Evolutionary conservation across 2,888 invertebrate genomes (phyloP), one percentile per base, ranked within the genome.

Genomic region (Heliconius ismenius): DNA sequence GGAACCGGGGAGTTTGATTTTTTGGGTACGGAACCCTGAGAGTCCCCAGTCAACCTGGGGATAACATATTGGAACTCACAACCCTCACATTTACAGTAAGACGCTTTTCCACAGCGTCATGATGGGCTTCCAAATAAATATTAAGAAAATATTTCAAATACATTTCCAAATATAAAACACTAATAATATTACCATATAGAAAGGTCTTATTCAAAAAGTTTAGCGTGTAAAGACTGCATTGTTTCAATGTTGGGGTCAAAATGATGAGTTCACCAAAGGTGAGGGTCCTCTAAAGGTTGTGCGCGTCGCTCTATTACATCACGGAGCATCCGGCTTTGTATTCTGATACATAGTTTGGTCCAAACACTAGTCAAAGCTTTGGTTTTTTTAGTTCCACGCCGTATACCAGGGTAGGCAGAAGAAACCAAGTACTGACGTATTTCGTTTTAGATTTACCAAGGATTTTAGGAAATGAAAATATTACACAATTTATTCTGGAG

Each of bases 201-300:
- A 70, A 58, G 7, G 28, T 1, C 18, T 70, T 32, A 58, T 70
- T 54, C 54, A 70, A 32, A 58, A 15, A 13, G 4, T 13, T 13
- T 70, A 32, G n/a, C 58, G 58, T 58, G 21, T 62, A 43, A 24
- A 54, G 58, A 9, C 54, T 32, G n/a, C 69, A 58, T 54, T 70
- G 13, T 58, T 70, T 70, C 58, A 70, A 70, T 70, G 70, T 73
- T 62, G 36, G 62, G 73, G 73, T 62, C 62, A 60, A 60, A 70
- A 58, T 58, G 32, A 6, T 32, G 32, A 36, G 36, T 24, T 70
- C 15, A 24, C 32, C 36, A 70, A 58, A 70, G 70, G 58, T 70
- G 70, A 70, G 70, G 58, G 70, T 70, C 58, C 70, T 58, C 58
- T 36, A 70, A 70, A 70, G 70, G 36, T 70, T 58, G 58, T 32